Evolutionary conservation across 2,888 invertebrate genomes (phyloP), one percentile per base, ranked within the genome.

Genomic region (Pachymerium ferrugineum): DNA sequence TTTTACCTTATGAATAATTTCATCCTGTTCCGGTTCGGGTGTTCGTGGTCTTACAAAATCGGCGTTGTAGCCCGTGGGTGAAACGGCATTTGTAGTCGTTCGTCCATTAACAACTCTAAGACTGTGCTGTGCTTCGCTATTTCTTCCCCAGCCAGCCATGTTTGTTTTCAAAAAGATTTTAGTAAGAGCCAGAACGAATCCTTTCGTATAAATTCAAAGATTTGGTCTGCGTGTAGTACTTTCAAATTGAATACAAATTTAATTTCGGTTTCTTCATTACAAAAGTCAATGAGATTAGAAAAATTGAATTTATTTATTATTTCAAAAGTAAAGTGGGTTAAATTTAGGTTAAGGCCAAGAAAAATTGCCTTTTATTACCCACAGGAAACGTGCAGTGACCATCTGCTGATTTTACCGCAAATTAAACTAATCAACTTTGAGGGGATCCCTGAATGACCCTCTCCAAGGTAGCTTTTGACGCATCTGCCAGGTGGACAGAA

Each of bases 1-100:
- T 68, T 29, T 38, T 72, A 72, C 72, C 72, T 72, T 72, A 29
- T 72, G 72, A 29, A 72, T 72, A 16, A 47, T 29, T 72, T 72
- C 72, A 42, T 72, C 72, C 12, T 72, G 33, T 47, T 38, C 47
- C 33, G 47, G 42, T 72, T 72, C 72, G 22, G 72, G 38, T 6
- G 47, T 35, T 8, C 35, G 72, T 12, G 72, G 72, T 0, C 72
- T 19, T 22, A 35, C 35, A 16, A 72, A 72, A 3, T 33, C 29
- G 0, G 72, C 29, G 42, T 31, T 42, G 47, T 72, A 72, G 0
- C 72, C 72, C 12, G 72, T 72, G 12, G 72, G 72, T 1, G 72
- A 62, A 28, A 72, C 72, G 33, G 68, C 16, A 69, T 35, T 12
- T 35, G 69, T 6, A 22, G 30, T 33, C 16, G 28, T 28, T 28